These are phyloP conservation scores for Cryptus viduatorius DNA, from an alignment of 2,888 invertebrate species.

Conservation along the genomic window DNA sequence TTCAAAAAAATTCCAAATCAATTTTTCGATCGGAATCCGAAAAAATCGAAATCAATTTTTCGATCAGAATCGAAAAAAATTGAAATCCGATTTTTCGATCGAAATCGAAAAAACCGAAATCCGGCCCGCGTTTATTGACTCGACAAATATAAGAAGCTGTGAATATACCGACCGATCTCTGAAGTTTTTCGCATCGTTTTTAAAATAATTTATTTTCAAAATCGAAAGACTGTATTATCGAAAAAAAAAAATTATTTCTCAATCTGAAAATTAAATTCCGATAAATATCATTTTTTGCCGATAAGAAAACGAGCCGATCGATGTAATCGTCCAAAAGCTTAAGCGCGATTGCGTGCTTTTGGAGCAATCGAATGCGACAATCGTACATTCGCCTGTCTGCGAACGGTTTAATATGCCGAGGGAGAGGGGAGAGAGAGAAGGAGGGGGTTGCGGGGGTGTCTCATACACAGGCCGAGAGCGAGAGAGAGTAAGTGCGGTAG, in stretches of 20 bases:
- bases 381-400: conserved; percentile 13
- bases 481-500: background rate
- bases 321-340: background rate
- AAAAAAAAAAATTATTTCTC: background rate
- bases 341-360: conserved; percentile 22
- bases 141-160: too few species aligned
- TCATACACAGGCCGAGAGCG: conserved; percentile 37
- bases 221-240: background rate
- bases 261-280: background rate
- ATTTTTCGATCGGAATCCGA: too few species aligned
- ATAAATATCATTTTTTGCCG: background rate
- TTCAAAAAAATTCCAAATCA: too few species aligned
- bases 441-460: conserved; percentile 46
- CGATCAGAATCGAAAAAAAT: too few species aligned
- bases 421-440: conserved; percentile 20
- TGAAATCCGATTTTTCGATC: too few species aligned
- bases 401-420: conserved; percentile 27
- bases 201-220: too few species aligned
- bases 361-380: conserved; percentile 33
- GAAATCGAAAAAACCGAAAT: too few species aligned
- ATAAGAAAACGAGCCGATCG: background rate
- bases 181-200: too few species aligned
- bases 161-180: too few species aligned
- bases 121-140: too few species aligned
- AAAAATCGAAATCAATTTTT: too few species aligned